Conservation (phyloP, 2,797 vertebrate genomes). For the Tamandua tetradactyla region DNA sequence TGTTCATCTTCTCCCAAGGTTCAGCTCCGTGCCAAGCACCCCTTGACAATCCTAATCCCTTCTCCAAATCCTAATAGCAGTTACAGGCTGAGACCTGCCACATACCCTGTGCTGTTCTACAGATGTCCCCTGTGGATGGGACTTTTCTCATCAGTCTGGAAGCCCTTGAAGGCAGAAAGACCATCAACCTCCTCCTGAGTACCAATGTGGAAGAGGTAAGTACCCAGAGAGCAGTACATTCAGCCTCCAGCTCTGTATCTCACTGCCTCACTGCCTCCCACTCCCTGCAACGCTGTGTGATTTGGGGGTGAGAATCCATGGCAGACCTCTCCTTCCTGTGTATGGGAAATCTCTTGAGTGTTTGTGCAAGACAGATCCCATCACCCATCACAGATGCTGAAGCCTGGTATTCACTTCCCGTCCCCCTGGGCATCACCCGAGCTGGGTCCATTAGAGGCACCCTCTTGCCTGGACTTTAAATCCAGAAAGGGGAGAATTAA, state of each 20-base stretch:
- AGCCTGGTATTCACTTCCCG: not conserved
- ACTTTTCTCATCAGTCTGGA: not conserved
- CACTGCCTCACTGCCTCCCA: not conserved
- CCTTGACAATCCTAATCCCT: not conserved
- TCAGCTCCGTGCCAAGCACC: not conserved
- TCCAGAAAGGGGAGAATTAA: not conserved
- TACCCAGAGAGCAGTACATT: not conserved
- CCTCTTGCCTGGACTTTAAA: not conserved
- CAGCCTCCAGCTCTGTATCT: not conserved
- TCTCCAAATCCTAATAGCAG: not conserved
- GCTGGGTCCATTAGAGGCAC: not conserved
- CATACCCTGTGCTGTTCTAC: not conserved
- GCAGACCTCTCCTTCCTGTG: not conserved
- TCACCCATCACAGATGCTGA: not conserved
- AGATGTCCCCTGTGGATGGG: not conserved
- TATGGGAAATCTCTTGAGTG: not conserved
- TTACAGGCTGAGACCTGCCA: not conserved
- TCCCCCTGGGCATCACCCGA: not conserved
- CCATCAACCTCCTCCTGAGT: not conserved
- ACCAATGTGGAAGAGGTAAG: not conserved
- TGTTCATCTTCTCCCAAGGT: not conserved
- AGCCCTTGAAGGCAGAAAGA: not conserved
- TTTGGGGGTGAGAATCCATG: not conserved
- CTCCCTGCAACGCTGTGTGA: fast-evolving
- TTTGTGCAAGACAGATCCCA: not conserved